These are phyloP conservation scores for Hecatera dysodea DNA, from an alignment of 2,888 invertebrate species.

Conservation along the genomic window DNA sequence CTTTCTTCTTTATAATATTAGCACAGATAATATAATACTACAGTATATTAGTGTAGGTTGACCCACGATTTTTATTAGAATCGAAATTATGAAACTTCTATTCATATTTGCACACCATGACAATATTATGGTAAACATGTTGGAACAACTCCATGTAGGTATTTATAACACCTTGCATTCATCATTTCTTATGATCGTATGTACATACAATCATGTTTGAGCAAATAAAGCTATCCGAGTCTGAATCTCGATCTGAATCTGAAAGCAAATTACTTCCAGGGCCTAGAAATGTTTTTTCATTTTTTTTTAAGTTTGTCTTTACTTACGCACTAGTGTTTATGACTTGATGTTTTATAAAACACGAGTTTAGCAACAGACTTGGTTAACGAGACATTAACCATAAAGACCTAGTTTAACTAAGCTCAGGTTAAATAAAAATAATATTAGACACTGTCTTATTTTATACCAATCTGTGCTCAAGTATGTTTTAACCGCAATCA, in stretches of 20 bases:
- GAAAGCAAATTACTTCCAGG: conserved; percentile 13
- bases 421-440: neutral
- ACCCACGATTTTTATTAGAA: neutral
- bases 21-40: too few species aligned
- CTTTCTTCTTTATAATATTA: too few species aligned
- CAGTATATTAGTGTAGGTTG: too few species aligned
- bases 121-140: too few species aligned
- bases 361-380: too few species aligned
- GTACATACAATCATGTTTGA: too few species aligned
- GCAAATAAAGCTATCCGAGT: too few species aligned
- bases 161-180: too few species aligned
- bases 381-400: neutral
- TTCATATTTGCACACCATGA: too few species aligned
- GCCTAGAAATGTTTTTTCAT: neutral
- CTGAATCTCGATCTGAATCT: too few species aligned
- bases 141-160: too few species aligned
- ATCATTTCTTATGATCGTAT: too few species aligned
- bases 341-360: neutral
- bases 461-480: neutral
- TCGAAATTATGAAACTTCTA: conserved; percentile 18
- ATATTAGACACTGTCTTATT: neutral
- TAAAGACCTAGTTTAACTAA: neutral
- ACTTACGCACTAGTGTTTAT: neutral
- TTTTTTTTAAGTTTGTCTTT: neutral
- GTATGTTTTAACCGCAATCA: neutral